These are phyloP conservation scores for Catocala nupta DNA, from an alignment of 2,888 invertebrate species.

Conservation along the genomic window DNA sequence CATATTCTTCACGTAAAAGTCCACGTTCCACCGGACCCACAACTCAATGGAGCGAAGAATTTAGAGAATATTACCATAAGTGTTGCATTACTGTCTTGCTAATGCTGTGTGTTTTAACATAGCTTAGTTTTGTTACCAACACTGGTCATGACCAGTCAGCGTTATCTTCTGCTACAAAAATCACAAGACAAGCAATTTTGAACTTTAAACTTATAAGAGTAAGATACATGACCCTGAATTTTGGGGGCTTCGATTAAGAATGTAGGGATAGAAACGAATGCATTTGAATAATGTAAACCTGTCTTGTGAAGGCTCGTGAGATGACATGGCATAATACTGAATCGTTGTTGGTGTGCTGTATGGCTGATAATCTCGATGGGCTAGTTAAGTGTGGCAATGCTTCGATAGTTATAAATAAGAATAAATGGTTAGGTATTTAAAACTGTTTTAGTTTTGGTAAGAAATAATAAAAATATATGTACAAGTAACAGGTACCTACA, in stretches of 20 bases:
- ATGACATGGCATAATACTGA: slow-evolving; percentile 83
- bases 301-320: slow-evolving; percentile 75
- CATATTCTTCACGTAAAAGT: too few relatives aligned
- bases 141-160: slow-evolving; percentile 62
- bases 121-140: slow-evolving; percentile 71
- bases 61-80: slow-evolving; percentile 67
- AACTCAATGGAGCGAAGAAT: slow-evolving; percentile 46
- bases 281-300: slow-evolving; percentile 85
- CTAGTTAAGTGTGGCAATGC: slow-evolving; percentile 44
- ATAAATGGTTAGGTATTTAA: not conserved
- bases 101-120: slow-evolving; percentile 73
- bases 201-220: slow-evolving; percentile 33
- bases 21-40: not conserved
- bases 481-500: too few relatives aligned
- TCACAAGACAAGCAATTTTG: slow-evolving; percentile 36
- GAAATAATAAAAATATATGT: too few relatives aligned
- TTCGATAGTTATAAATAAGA: slow-evolving; percentile 8
- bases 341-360: slow-evolving; percentile 64
- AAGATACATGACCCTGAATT: slow-evolving; percentile 34
- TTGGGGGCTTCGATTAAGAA: slow-evolving; percentile 44
- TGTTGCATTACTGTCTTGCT: slow-evolving; percentile 66
- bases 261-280: slow-evolving; percentile 66
- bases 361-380: slow-evolving; percentile 59
- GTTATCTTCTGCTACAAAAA: slow-evolving; percentile 28
- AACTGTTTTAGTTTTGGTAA: not conserved